A percentile compares a stretch with the other conserved stretches of the same genome.
phyloP scores from a whole-genome alignment of 2,797 vertebrate genomes.

The Oceanodroma leucorhoa region DNA sequence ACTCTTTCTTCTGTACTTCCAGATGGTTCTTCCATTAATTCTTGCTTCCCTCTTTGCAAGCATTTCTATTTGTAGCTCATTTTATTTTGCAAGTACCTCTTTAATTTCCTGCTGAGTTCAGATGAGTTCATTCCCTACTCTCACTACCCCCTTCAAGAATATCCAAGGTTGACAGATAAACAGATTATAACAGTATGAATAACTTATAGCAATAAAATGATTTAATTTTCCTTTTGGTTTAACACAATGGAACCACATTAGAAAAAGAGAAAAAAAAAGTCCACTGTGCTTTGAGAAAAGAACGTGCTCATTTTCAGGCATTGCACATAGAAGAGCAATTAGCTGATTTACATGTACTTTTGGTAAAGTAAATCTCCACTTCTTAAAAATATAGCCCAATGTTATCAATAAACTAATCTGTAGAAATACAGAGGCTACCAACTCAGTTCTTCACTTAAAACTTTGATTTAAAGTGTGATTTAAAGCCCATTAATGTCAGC shows the following conservation, averaged over 20 bases:
- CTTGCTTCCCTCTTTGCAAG: neutral
- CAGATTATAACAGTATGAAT: neutral
- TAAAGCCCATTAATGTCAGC: neutral
- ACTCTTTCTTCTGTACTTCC: neutral
- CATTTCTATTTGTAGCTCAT: neutral
- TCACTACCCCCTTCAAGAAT: neutral
- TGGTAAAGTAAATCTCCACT: neutral
- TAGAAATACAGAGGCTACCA: neutral
- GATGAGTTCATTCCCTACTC: neutral
- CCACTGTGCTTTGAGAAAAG: neutral
- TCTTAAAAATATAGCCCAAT: neutral
- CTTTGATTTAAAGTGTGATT: neutral
- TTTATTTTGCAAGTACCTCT: neutral
- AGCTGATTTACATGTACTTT: neutral
- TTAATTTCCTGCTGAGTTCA: neutral
- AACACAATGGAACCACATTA: neutral
- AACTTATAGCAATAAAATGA: neutral
- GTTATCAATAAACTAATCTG: neutral
- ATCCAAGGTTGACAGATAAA: neutral
- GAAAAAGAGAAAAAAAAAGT: neutral
- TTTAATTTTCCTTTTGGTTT: conserved; percentile 10
- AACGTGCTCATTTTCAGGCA: neutral
- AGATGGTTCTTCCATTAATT: neutral
- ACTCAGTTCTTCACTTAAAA: neutral
- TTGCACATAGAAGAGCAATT: neutral